These are phyloP conservation scores for Nomada hirtipes DNA, from an alignment of 2,888 invertebrate genomes.

Conservation along the genomic window DNA sequence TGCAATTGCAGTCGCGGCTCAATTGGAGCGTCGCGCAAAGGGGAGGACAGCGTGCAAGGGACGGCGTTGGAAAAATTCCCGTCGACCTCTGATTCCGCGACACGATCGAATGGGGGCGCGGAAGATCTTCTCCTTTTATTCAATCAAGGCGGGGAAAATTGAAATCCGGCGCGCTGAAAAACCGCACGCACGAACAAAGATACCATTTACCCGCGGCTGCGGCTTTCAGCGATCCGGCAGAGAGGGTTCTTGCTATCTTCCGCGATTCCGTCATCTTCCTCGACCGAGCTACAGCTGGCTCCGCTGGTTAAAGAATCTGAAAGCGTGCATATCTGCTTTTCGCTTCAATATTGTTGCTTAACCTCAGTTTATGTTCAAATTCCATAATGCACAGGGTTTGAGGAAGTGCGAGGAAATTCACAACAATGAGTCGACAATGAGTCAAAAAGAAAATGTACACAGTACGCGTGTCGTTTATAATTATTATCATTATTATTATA, in stretches of 20 bases:
- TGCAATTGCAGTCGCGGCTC: neutral
- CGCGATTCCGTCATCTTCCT: neutral
- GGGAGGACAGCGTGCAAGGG: neutral
- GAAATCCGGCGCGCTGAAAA: constrained; percentile 36
- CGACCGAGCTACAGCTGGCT: neutral
- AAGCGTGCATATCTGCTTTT: neutral
- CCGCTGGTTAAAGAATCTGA: neutral
- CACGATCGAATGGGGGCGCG: constrained; percentile 8
- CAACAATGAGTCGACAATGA: too few relatives aligned
- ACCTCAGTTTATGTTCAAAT: too few relatives aligned
- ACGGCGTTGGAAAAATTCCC: constrained; percentile 33
- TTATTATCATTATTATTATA: too few relatives aligned
- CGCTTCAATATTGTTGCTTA: too few relatives aligned
- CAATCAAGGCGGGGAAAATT: constrained; percentile 32
- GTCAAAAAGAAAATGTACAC: too few relatives aligned
- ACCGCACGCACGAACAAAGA: constrained; percentile 32
- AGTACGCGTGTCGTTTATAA: too few relatives aligned
- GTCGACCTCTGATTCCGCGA: constrained; percentile 44
- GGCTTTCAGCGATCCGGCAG: constrained; percentile 13
- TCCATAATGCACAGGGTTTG: too few relatives aligned
- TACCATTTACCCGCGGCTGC: constrained; percentile 25
- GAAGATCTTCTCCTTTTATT: neutral
- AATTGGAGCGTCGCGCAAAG: constrained; percentile 29
- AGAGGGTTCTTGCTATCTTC: constrained; percentile 16
- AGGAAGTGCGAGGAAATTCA: too few relatives aligned